These are phyloP conservation scores for Electrophaes corylata DNA, from an alignment of 2,888 invertebrate species.

Conservation along the genomic window DNA sequence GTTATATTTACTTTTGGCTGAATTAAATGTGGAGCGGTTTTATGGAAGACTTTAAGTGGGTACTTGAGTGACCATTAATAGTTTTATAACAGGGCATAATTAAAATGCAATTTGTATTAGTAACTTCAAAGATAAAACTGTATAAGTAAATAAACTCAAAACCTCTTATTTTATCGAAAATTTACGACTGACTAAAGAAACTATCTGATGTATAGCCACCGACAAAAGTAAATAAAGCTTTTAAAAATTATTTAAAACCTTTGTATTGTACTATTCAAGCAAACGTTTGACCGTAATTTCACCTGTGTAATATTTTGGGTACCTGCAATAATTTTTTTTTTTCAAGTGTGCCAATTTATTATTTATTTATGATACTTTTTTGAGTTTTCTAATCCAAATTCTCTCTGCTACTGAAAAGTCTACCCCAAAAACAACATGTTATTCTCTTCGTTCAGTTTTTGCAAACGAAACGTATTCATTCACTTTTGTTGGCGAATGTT, in stretches of 20 bases:
- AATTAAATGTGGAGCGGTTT: not conserved
- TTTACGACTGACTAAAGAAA: slow-evolving; percentile 1
- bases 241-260: no score
- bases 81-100: not conserved
- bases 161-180: slow-evolving; percentile 3
- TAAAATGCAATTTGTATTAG: not conserved
- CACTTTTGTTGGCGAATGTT: not conserved
- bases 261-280: no score
- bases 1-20: not conserved
- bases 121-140: not conserved
- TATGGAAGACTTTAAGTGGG: not conserved
- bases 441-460: no score
- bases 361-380: no score
- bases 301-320: no score
- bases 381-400: no score
- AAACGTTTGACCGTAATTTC: no score
- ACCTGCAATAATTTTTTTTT: no score
- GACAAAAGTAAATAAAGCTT: not conserved
- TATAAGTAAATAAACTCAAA: not conserved
- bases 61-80: not conserved
- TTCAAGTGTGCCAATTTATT: no score
- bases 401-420: no score
- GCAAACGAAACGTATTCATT: no score
- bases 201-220: not conserved
- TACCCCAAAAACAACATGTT: no score